These are phyloP conservation scores for Drosophila burlai DNA, from an alignment of 1,140 invertebrate genomes.

Conservation along the genomic window DNA sequence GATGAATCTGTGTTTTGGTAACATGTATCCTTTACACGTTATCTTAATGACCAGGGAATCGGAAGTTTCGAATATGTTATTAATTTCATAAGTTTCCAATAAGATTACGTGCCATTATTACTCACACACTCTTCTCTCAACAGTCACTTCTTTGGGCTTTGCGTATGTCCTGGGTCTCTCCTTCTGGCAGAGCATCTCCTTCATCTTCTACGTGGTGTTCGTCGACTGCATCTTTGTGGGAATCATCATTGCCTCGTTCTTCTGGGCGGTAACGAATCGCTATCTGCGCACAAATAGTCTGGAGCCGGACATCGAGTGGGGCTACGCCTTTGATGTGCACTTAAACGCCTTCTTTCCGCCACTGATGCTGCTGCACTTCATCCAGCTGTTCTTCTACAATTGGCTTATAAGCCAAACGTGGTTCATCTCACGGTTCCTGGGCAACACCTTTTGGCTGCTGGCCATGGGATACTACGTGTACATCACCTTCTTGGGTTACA, in stretches of 20 bases:
- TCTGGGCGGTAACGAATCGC: constrained; percentile 94
- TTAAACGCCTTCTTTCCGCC: constrained; percentile 98
- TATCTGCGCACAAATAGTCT: constrained; percentile 91
- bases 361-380: constrained; percentile 96
- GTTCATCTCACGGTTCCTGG: constrained; percentile 93
- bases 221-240: constrained; percentile 97
- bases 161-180: constrained; percentile 92
- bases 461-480: constrained; percentile 97
- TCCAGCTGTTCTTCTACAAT: constrained; percentile 96
- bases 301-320: constrained; percentile 97
- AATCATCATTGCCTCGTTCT: constrained; percentile 93
- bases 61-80: background rate
- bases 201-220: constrained; percentile 96
- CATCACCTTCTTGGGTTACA: constrained; percentile 99
- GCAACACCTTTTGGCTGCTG: constrained; percentile 97
- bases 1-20: background rate
- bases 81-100: constrained; percentile 11
- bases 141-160: constrained; percentile 96
- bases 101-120: constrained; percentile 4
- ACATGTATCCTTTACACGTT: background rate
- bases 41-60: too few relatives aligned
- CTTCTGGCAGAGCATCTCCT: constrained; percentile 92
- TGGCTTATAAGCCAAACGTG: constrained; percentile 91
- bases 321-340: constrained; percentile 99
- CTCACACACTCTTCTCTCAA: background rate